Evolutionary conservation across 2,113 vertebrate genomes (phyloP), one percentile per base, ranked within the genome.

Genomic region (Otocyon megalotis): DNA sequence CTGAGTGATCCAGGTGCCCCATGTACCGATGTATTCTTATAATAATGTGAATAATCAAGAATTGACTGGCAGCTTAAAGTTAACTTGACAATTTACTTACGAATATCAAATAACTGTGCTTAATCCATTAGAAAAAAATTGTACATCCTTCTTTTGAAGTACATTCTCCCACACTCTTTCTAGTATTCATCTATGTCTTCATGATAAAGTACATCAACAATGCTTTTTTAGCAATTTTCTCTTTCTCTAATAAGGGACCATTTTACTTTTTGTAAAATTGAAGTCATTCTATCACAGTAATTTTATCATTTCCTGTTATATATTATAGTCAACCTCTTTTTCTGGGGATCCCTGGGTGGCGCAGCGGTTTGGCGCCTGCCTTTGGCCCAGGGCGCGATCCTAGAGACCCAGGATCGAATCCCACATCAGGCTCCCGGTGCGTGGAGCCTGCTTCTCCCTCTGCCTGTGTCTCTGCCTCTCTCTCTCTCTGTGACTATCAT

Each of bases 81-180:
- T n/a, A 95, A 90, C 30, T 63, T 72, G 9, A 60, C 43, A 84
- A 72, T 89, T 82, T 67, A 67, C 86, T 86, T 8, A 79, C 60
- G 30, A 93, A 91, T 72, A 72, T 48, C 19, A 87, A 86, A 43
- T 88, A 1, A n/a, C 67, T 93, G 19, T 62, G 28, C 28, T 72
- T 72, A 84, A 82, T 62, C n/a, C 54, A 43, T 87, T 96, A 89
- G 30, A 7, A 53, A 93, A 74, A 82, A 48, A 26, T 65, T 76
- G 96, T 72, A 60, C 28, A 12, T 94, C 26, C 54, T 50, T 90
- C 19, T 79, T 93, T 72, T 79, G 32, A 84, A 83, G 48, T 65
- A 15, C 28, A 84, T 35, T 54, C 26, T 67, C 22, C 81, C 48
- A 54, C 8, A 58, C 0, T 13, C 85, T 60, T 63, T 53, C 19